Evolutionary conservation across 2,888 invertebrate genomes (phyloP).

Genomic region (Junonia oenone): DNA sequence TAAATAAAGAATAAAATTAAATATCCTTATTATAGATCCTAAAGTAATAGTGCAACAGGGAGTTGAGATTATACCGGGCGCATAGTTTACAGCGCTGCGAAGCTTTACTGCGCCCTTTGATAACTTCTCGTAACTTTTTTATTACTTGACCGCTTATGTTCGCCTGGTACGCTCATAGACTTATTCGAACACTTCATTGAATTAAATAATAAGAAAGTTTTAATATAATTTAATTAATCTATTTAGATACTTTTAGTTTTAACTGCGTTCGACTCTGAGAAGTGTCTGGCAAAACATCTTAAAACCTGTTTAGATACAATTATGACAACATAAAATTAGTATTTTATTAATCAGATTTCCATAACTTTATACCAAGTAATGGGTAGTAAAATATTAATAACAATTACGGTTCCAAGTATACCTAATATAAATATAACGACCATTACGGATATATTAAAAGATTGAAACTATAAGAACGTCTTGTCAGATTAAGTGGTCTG

Average conservation of each 20-base stretch:
- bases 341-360: too few relatives aligned
- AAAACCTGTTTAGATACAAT: too few relatives aligned
- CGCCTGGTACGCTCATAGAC: slow-evolving; percentile 45
- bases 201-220: too few relatives aligned
- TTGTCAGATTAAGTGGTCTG: slow-evolving; percentile 7
- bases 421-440: background rate
- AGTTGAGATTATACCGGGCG: slow-evolving; percentile 33
- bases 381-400: background rate
- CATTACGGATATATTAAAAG: background rate
- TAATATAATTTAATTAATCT: too few relatives aligned
- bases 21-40: slow-evolving; percentile 9
- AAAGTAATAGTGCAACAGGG: slow-evolving; percentile 19
- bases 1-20: background rate
- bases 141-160: slow-evolving; percentile 56
- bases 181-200: slow-evolving; percentile 1
- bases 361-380: too few relatives aligned
- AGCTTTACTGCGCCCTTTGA: slow-evolving; percentile 62
- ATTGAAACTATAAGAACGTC: slow-evolving; percentile 2
- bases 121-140: slow-evolving; percentile 67
- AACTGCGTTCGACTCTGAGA: too few relatives aligned
- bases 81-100: slow-evolving; percentile 52
- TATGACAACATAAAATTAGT: too few relatives aligned
- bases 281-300: background rate
- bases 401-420: background rate
- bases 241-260: too few relatives aligned